phyloP scores from a whole-genome alignment of 1,140 invertebrate species.

The Campoletis sonorensis region DNA sequence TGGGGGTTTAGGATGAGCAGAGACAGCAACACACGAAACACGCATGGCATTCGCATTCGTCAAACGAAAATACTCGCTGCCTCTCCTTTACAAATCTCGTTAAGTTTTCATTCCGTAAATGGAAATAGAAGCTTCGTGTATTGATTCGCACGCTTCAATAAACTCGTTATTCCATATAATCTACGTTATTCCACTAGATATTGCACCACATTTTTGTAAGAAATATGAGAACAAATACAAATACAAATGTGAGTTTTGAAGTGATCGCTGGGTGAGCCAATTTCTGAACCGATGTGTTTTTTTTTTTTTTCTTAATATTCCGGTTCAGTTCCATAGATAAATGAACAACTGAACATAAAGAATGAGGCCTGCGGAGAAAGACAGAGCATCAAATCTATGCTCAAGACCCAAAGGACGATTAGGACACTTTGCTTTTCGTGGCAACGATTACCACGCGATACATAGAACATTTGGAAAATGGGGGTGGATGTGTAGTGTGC shows the following conservation, averaged over 20 bases:
- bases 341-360: no score
- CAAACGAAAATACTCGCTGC: slow-evolving; percentile 37
- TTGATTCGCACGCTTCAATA: slow-evolving; percentile 55
- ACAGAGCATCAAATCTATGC: background rate
- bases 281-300: no score
- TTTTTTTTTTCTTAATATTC: no score
- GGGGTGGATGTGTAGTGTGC: background rate
- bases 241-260: no score
- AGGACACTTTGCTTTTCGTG: slow-evolving; percentile 28
- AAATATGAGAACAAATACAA: background rate
- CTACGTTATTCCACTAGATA: background rate
- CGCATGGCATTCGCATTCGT: slow-evolving; percentile 29
- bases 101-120: slow-evolving; percentile 61
- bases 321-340: no score
- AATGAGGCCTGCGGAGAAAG: background rate
- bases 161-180: background rate
- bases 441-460: slow-evolving; percentile 43
- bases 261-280: no score
- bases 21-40: slow-evolving; percentile 15
- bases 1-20: slow-evolving; percentile 14
- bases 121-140: slow-evolving; percentile 48
- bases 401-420: slow-evolving; percentile 34
- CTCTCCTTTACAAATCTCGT: slow-evolving; percentile 55
- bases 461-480: slow-evolving; percentile 5
- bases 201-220: background rate